Conservation (phyloP, 1,140 invertebrate genomes). For the Tribolium castaneum region DNA sequence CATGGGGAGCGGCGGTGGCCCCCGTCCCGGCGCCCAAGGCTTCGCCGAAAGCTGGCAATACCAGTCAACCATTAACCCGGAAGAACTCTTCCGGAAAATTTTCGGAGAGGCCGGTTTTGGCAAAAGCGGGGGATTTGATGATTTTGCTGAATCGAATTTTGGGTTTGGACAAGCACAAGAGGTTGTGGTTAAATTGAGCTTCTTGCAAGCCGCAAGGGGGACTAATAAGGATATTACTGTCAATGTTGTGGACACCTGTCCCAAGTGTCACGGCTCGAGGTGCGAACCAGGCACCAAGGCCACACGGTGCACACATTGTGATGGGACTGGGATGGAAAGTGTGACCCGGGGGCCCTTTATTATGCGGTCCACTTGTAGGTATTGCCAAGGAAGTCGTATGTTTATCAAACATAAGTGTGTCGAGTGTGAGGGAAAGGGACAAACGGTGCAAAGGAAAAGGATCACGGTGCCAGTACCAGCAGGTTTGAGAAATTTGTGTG, state of each 20-base stretch:
- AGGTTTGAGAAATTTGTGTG: conserved; percentile 66
- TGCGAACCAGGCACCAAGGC: conserved; percentile 91
- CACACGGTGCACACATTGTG: conserved; percentile 89
- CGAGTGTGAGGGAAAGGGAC: conserved; percentile 95
- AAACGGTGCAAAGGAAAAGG: conserved; percentile 88
- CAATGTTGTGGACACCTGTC: conserved; percentile 94
- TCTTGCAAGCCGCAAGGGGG: conserved; percentile 95
- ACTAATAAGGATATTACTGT: conserved; percentile 93
- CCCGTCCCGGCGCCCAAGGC: conserved; percentile 67
- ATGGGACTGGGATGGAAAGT: conserved; percentile 97
- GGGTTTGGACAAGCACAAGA: conserved; percentile 93
- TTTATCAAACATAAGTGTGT: conserved; percentile 91
- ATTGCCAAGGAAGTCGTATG: conserved; percentile 89
- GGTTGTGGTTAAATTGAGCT: conserved; percentile 89
- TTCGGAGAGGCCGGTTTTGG: conserved; percentile 82
- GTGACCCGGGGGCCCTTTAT: conserved; percentile 94
- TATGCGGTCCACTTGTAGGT: conserved; percentile 95
- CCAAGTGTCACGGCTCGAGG: conserved; percentile 86
- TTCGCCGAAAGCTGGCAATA: conserved; percentile 84
- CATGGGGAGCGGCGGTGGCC: conserved; percentile 64
- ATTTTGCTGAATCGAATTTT: conserved; percentile 87
- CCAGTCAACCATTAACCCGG: conserved; percentile 90
- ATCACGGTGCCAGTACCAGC: conserved; percentile 96
- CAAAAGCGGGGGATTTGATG: conserved; percentile 71
- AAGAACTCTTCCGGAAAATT: conserved; percentile 94